A percentile compares a stretch with the other conserved stretches of the same genome.
Conservation (phyloP, 64 coral and sea anemone genomes). For the Montipora sp. region DNA sequence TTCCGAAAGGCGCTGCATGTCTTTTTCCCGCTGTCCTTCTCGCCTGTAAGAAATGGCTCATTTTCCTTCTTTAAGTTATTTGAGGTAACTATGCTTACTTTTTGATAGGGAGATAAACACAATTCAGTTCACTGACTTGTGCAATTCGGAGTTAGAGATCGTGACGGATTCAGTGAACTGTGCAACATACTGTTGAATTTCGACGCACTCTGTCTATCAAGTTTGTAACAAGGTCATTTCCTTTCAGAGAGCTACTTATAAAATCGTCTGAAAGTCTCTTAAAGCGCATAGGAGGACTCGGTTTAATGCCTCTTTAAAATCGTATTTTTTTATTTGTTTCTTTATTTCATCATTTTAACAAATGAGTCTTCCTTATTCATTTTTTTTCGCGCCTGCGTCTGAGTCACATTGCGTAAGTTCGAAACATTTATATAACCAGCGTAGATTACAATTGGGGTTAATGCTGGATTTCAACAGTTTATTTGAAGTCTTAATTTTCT, state of each 20-base stretch:
- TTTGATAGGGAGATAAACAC: not conserved
- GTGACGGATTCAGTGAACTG: conserved; percentile 35
- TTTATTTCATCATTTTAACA: not conserved
- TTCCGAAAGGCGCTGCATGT: too few relatives aligned
- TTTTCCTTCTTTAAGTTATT: not conserved
- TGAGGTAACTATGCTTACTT: too few relatives aligned
- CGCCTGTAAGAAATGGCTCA: too few relatives aligned
- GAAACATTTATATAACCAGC: not conserved
- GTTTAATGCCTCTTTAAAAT: not conserved
- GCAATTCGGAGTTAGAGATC: not conserved
- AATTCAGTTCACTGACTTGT: conserved; percentile 10
- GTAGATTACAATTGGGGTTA: not conserved
- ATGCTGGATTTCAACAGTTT: not conserved
- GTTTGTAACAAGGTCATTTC: not conserved
- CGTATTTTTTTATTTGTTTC: too few relatives aligned
- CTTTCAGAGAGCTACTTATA: not conserved
- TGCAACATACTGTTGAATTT: conserved; percentile 4
- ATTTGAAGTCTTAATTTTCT: not conserved
- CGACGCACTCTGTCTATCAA: conserved; percentile 20
- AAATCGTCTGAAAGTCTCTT: not conserved
- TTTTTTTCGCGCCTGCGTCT: not conserved
- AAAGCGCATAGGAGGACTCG: not conserved
- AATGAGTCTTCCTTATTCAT: not conserved
- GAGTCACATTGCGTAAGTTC: not conserved
- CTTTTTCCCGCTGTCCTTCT: not conserved